These are phyloP conservation scores for Chionodraco myersi DNA, from an alignment of 2,113 vertebrate genomes.

Conservation along the genomic window DNA sequence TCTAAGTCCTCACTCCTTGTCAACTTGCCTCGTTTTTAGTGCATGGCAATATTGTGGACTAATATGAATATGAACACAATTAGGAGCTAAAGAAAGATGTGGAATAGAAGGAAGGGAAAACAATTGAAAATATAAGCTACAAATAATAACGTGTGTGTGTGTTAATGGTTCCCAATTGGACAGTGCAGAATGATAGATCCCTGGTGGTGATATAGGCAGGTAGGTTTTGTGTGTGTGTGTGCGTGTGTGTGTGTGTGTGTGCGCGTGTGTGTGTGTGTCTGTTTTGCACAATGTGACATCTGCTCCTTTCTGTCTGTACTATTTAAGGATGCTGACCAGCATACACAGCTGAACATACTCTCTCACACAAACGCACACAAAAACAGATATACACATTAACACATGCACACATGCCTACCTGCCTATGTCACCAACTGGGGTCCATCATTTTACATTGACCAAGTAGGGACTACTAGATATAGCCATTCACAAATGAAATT, in stretches of 20 bases:
- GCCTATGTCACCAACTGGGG: neutral
- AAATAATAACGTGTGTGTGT: neutral
- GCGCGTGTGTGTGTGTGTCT: too few species aligned
- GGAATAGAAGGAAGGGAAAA: neutral
- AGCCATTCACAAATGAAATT: neutral
- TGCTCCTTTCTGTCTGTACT: slow-evolving; percentile 38
- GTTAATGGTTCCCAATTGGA: too few species aligned
- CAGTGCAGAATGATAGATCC: too few species aligned
- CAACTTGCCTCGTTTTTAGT: slow-evolving; percentile 8
- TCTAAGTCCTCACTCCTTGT: neutral
- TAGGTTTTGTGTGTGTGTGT: too few species aligned
- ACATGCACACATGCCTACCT: neutral
- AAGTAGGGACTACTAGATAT: too few species aligned
- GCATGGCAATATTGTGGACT: slow-evolving; percentile 1
- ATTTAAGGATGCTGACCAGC: slow-evolving; percentile 51
- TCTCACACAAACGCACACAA: slow-evolving; percentile 25
- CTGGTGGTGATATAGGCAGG: too few species aligned
- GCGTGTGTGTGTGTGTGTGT: too few species aligned
- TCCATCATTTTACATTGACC: neutral
- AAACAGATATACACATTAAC: slow-evolving; percentile 10
- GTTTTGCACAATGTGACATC: slow-evolving; percentile 28
- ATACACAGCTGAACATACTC: slow-evolving; percentile 13
- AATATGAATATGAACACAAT: neutral
- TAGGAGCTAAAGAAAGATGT: neutral
- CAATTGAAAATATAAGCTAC: neutral